Evolutionary conservation across 2,113 vertebrate species (phyloP).

Genomic region (Dicerorhinus sumatrensis): DNA sequence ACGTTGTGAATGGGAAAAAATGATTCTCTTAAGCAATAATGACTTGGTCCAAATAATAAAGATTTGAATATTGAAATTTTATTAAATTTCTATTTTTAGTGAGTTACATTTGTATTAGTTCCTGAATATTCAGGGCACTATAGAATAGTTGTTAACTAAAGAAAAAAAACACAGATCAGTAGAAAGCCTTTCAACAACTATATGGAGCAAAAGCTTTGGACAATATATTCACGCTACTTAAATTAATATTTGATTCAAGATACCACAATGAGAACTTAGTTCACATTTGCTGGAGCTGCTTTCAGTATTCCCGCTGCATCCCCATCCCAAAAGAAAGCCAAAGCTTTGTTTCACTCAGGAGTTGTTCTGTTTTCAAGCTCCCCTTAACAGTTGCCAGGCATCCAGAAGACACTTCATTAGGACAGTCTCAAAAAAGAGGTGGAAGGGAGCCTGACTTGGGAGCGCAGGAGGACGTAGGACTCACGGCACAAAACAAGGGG

Average conservation of each 20-base stretch:
- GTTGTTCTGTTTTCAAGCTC: background rate
- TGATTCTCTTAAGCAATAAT: background rate
- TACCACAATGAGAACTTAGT: background rate
- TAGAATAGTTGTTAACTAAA: background rate
- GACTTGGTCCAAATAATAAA: background rate
- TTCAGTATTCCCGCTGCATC: accelerated
- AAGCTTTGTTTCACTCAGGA: background rate
- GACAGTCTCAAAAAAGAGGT: background rate
- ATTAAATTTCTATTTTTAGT: background rate
- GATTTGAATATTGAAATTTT: background rate
- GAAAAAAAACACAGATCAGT: background rate
- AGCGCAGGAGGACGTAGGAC: background rate
- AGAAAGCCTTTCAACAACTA: background rate
- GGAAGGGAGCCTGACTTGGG: background rate
- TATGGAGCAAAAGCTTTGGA: background rate
- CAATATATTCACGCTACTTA: background rate
- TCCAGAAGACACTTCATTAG: background rate
- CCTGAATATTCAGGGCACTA: background rate
- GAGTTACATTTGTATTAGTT: background rate
- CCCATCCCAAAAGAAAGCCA: background rate
- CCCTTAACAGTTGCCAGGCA: background rate
- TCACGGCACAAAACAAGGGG: too few relatives aligned
- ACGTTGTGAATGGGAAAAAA: background rate
- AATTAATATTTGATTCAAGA: background rate
- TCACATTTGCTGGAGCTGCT: background rate